These are phyloP conservation scores for Leptopilina boulardi DNA, from an alignment of 1,140 invertebrate species.

Conservation along the genomic window DNA sequence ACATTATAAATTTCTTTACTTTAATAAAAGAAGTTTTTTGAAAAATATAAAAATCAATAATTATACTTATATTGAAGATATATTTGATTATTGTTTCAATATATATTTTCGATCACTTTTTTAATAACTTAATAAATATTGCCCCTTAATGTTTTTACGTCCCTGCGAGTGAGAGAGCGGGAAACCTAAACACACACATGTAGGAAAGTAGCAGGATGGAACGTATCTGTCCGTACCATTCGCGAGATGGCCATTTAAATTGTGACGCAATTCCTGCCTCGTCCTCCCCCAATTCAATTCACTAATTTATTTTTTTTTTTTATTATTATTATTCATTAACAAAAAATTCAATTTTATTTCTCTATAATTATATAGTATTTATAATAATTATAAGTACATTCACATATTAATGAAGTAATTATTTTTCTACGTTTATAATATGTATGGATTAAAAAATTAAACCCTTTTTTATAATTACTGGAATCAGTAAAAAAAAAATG, in stretches of 20 bases:
- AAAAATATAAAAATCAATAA: too few relatives aligned
- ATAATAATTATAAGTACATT: too few relatives aligned
- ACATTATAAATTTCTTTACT: too few relatives aligned
- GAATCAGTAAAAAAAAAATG: background rate
- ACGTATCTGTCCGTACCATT: slow-evolving; percentile 29
- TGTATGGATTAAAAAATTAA: background rate
- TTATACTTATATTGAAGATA: too few relatives aligned
- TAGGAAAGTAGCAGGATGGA: slow-evolving; percentile 14
- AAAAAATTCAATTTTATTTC: too few relatives aligned
- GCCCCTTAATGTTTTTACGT: background rate
- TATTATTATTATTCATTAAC: background rate
- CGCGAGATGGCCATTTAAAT: slow-evolving; percentile 43
- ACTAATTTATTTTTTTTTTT: background rate
- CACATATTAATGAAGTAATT: too few relatives aligned
- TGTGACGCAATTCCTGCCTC: slow-evolving; percentile 44
- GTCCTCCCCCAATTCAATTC: background rate
- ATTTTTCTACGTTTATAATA: background rate
- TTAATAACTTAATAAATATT: background rate
- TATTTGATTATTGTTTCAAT: too few relatives aligned
- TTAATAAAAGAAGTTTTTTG: too few relatives aligned
- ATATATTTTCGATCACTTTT: background rate
- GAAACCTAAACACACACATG: background rate
- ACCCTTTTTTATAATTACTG: slow-evolving; percentile 1
- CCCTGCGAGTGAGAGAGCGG: slow-evolving; percentile 16
- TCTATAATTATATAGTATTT: too few relatives aligned